These are phyloP conservation scores for Dendrocincla tyrannina DNA, from an alignment of 2,797 vertebrate species.

Conservation along the genomic window DNA sequence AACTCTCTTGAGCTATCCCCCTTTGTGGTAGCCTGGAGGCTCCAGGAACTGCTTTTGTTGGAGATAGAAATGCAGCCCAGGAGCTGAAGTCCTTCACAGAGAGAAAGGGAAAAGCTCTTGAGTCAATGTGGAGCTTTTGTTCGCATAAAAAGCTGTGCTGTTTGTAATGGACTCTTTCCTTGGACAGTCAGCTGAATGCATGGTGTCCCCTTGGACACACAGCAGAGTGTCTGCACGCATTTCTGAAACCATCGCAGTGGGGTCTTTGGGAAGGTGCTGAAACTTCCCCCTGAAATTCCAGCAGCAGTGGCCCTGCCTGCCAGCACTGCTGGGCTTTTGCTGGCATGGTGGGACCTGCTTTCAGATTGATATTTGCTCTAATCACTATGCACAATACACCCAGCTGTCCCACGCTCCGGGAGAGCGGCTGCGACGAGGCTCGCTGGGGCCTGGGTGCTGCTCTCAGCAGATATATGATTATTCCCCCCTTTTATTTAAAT, in stretches of 20 bases:
- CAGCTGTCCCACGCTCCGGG: neutral
- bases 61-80: neutral
- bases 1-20: neutral
- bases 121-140: neutral
- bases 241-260: neutral
- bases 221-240: rapidly evolving
- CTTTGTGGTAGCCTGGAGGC: neutral
- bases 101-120: neutral
- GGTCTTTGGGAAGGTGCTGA: neutral
- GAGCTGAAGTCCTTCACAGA: neutral
- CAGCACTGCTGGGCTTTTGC: neutral
- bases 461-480: slow-evolving; percentile 4
- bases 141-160: neutral
- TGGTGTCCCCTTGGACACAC: no score
- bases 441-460: neutral
- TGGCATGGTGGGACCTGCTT: neutral
- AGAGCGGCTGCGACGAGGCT: neutral
- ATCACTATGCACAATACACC: neutral
- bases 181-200: no score
- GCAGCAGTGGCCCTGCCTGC: neutral
- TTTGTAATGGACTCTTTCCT: neutral
- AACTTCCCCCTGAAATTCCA: neutral
- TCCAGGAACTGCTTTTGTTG: neutral
- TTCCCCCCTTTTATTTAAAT: neutral
- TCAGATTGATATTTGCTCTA: neutral